A percentile compares a stretch with the other conserved stretches of the same genome.
phyloP scores from a whole-genome alignment of 2,113 vertebrate genomes.

The Pollachius pollachius region DNA sequence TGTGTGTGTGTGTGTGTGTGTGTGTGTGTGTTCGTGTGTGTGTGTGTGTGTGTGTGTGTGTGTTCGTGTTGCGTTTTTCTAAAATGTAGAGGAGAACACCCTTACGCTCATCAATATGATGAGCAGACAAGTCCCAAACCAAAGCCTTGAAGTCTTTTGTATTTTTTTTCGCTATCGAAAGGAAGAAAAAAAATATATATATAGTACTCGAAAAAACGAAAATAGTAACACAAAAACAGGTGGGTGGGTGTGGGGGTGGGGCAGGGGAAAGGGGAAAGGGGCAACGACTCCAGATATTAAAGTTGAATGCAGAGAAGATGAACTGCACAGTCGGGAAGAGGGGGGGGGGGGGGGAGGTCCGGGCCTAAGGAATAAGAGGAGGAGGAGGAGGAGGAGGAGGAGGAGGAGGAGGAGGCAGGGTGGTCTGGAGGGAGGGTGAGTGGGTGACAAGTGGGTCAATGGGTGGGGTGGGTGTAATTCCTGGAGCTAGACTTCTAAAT shows the following conservation, averaged over 20 bases:
- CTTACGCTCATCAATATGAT: slow-evolving; percentile 99
- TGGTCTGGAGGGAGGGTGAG: not conserved
- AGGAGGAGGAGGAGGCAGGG: not conserved
- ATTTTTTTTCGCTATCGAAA: slow-evolving; percentile 80
- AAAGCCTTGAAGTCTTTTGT: slow-evolving; percentile 85
- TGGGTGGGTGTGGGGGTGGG: slow-evolving; percentile 31
- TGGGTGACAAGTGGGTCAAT: slow-evolving; percentile 65
- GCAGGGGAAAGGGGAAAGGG: slow-evolving; percentile 45
- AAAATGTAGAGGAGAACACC: slow-evolving; percentile 79
- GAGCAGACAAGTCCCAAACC: slow-evolving; percentile 92
- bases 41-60: too few species aligned
- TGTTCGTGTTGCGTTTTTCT: slow-evolving; percentile 37
- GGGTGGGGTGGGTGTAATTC: slow-evolving; percentile 53
- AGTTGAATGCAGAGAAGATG: slow-evolving; percentile 75
- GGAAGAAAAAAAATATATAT: slow-evolving; percentile 58
- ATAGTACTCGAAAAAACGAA: slow-evolving; percentile 67
- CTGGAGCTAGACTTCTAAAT: slow-evolving; percentile 79
- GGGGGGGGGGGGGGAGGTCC: slow-evolving; percentile 70
- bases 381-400: slow-evolving; percentile 64
- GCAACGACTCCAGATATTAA: slow-evolving; percentile 76
- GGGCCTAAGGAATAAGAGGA: not conserved
- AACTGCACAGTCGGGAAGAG: slow-evolving; percentile 80
- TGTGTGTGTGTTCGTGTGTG: too few species aligned
- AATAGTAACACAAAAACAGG: slow-evolving; percentile 68
- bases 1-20: too few species aligned